Base-by-base conservation (phyloP, 1,140 invertebrate species). In the Parasteatoda tepidariorum region DNA sequence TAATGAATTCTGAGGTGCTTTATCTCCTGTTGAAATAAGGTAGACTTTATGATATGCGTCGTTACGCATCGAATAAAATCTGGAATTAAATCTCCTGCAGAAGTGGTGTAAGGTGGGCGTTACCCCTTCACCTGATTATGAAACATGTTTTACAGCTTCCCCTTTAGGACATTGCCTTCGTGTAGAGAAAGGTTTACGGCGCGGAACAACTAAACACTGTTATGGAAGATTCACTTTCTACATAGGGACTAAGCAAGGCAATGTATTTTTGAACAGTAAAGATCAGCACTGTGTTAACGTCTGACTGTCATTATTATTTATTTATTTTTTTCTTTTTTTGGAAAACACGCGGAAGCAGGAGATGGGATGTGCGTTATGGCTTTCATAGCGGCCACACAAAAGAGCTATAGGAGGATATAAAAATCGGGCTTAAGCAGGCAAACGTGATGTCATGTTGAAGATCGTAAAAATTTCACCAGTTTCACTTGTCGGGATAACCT, bases 181-280 rank as follows among this genome's bases (percentile, higher is more conserved):
- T 22, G 68, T 28, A 57, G n/a, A 31, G 68, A 71, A 22, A 71
- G 38, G 31, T 71, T 68, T 68, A 41, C 66, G 26, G 38, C 28
- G 30, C 68, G 18, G 9, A 22, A 71, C 24, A 55, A 15, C 30
- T 22, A n/a, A 57, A 31, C 41, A 48, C 18, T 30, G 24, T 48
- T 71, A 71, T n/a, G 38, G 48, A 71, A 71, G 24, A 71, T 71
- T 71, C 41, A 31, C 68, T 24, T 38, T 71, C 11, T 22, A 15
- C 13, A 38, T 34, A 38, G 18, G 41, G 34, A 24, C 38, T 48
- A 48, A 71, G 68, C n/a, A n/a, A 2, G 26, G 68, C 41, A 71
- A 71, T 71, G 68, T 71, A 57, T 57, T 68, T 71, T 71, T 38
- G 41, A 71, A 57, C 68, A 7, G 68, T 71, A 71, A 71, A 71